Evolutionary conservation across 2,113 vertebrate genomes (phyloP), one percentile per base, ranked within the genome.

Genomic region (Zapornia atra): DNA sequence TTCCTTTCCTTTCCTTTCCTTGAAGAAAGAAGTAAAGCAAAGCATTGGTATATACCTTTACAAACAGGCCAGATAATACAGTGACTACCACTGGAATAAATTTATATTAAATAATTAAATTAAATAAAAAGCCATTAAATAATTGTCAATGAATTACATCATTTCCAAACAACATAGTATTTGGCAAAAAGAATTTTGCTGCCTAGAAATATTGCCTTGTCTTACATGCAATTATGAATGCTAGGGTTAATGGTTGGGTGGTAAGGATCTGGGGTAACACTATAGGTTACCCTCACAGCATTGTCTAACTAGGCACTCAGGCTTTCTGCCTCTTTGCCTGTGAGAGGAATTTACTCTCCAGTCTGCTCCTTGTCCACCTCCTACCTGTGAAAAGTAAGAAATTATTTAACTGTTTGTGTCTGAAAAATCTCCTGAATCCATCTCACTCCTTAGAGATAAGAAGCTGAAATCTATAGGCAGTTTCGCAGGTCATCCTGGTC

Each of bases 311-410:
- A 64, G 25, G 33, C 6, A 9, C 19, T 33, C 11, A 18, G 9
- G 1, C 10, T 75, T 57, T 90, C 65, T 82, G 2, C 3, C 5
- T 73, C 20, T 59, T 84, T 0, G 0, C 31, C 3, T 0, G 3
- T 68, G 33, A 79, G 25, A 63, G 64, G 40, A 19, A 53, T 65
- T 87, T 70, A 36, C 9, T 38, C 13, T 28, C 12, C 12, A 13
- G 51, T 71, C 29, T 76, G 2, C 64, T 76, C 26, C 64, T 7
- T 40, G 12, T 66, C 36, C 21, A 59, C 3, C 12, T 61, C 5
- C 7, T 3, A 61, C 19, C 9, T 92, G 29, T 48, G 29, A 88
- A 90, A 86, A 2, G 5, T 12, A 79, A 57, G 22, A 72, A 91
- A 66, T 12, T 0, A 61, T 88, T 80, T 77, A 44, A 65, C 20